Conservation (phyloP, 2,888 invertebrate genomes). For the Odontomyia ornata region DNA sequence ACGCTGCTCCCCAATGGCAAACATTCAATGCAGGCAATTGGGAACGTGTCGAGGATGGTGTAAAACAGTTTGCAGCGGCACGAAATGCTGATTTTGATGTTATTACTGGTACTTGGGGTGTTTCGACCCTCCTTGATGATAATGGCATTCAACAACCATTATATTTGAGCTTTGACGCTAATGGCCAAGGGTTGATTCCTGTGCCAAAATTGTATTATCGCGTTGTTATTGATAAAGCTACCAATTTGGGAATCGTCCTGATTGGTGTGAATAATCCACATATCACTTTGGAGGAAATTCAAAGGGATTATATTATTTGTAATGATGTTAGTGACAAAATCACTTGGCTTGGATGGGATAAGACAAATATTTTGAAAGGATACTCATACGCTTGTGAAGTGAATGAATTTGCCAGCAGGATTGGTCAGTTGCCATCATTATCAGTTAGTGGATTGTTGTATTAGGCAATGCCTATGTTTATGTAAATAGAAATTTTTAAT, state of each 20-base stretch:
- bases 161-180: slow-evolving; percentile 53
- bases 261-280: slow-evolving; percentile 64
- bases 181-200: slow-evolving; percentile 53
- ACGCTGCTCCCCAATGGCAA: slow-evolving; percentile 69
- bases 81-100: slow-evolving; percentile 53
- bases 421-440: slow-evolving; percentile 11
- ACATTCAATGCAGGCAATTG: slow-evolving; percentile 64
- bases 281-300: slow-evolving; percentile 44
- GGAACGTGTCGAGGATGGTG: slow-evolving; percentile 57
- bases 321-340: slow-evolving; percentile 55
- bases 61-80: slow-evolving; percentile 54
- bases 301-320: slow-evolving; percentile 55
- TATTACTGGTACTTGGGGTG: slow-evolving; percentile 61
- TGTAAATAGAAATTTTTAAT: too few relatives aligned
- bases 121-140: slow-evolving; percentile 58
- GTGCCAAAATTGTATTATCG: slow-evolving; percentile 64
- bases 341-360: slow-evolving; percentile 56
- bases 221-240: slow-evolving; percentile 60
- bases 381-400: slow-evolving; percentile 61
- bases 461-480: too few relatives aligned
- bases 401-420: slow-evolving; percentile 52
- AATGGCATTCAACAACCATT: slow-evolving; percentile 54
- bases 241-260: slow-evolving; percentile 60
- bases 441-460: slow-evolving; percentile 20
- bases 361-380: slow-evolving; percentile 53